Evolutionary conservation across 2,113 vertebrate genomes (phyloP).

Genomic region (Melanotaenia duboulayi): DNA sequence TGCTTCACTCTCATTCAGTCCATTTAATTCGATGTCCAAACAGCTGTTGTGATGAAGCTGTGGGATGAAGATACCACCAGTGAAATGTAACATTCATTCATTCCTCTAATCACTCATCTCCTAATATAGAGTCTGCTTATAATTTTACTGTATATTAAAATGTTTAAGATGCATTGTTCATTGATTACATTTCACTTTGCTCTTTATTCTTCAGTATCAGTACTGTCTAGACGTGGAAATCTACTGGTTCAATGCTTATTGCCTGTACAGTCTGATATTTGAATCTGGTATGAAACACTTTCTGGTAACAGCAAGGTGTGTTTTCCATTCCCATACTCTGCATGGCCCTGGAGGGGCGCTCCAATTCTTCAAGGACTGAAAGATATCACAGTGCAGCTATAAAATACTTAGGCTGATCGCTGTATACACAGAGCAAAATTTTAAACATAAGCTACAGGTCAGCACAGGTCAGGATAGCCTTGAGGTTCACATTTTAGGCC

Average conservation of each 20-base stretch:
- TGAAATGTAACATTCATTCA: neutral
- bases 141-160: neutral
- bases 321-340: neutral
- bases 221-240: neutral
- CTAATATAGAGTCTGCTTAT: neutral
- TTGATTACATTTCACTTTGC: neutral
- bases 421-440: neutral
- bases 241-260: neutral
- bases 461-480: neutral
- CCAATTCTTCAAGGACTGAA: constrained; percentile 16
- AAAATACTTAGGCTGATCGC: neutral
- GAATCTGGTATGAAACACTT: neutral
- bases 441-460: neutral
- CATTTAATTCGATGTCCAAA: neutral
- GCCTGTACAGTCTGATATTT: constrained; percentile 6
- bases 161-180: neutral
- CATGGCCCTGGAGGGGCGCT: neutral
- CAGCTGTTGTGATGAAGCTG: neutral
- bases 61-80: neutral
- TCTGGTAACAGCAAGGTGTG: neutral
- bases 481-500: constrained; percentile 1
- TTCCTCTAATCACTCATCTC: neutral
- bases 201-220: neutral
- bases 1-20: neutral
- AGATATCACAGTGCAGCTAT: constrained; percentile 14